Evolutionary conservation across 2,797 vertebrate genomes (phyloP).

Genomic region (Cottoperca gobio): DNA sequence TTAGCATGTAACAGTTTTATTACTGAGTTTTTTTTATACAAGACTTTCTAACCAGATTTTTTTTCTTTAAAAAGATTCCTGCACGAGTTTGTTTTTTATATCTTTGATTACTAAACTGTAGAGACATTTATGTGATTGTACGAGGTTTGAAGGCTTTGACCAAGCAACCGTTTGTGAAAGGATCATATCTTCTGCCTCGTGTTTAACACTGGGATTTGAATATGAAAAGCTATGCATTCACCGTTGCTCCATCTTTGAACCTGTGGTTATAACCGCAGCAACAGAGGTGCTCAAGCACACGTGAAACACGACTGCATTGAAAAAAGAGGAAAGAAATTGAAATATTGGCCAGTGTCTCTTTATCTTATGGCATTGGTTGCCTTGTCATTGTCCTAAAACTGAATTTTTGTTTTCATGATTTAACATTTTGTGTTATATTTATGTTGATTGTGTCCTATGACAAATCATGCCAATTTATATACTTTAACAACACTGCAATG

Average conservation of each 20-base stretch:
- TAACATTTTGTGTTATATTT: slow-evolving; percentile 52
- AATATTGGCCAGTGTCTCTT: slow-evolving; percentile 30
- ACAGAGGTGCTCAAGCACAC: slow-evolving; percentile 3
- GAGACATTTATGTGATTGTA: slow-evolving; percentile 21
- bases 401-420: slow-evolving; percentile 28
- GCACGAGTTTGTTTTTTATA: slow-evolving; percentile 26
- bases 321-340: slow-evolving; percentile 2
- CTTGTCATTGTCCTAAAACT: slow-evolving; percentile 12
- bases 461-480: slow-evolving; percentile 19
- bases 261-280: slow-evolving; percentile 68
- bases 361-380: slow-evolving; percentile 13
- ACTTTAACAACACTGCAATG: slow-evolving; percentile 17
- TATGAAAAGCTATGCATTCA: slow-evolving; percentile 3
- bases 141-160: slow-evolving; percentile 32
- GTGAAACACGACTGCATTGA: background rate
- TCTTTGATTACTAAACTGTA: slow-evolving; percentile 41
- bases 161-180: slow-evolving; percentile 8
- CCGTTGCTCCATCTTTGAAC: slow-evolving; percentile 12
- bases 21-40: slow-evolving; percentile 21
- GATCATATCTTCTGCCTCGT: slow-evolving; percentile 11
- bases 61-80: slow-evolving; percentile 2
- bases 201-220: slow-evolving; percentile 10
- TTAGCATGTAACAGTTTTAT: slow-evolving; percentile 23
- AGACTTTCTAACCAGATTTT: slow-evolving; percentile 14
- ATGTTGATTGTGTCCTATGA: slow-evolving; percentile 47